A percentile compares a stretch with the other conserved stretches of the same genome.
Conservation (phyloP, 2,797 vertebrate species). For the Pagetopsis macropterus region DNA sequence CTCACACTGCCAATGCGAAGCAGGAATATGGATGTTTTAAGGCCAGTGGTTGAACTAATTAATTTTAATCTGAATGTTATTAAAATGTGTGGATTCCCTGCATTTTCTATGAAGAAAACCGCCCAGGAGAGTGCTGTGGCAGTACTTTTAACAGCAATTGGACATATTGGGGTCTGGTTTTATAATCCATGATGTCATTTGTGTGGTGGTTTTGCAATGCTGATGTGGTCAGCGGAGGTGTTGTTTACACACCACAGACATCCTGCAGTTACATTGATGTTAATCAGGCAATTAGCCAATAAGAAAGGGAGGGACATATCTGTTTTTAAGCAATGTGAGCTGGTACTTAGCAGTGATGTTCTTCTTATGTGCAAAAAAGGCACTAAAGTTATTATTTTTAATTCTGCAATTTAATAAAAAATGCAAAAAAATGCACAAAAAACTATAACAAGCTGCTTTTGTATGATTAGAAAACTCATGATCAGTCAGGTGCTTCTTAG, state of each 20-base stretch:
- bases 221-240: slow-evolving; percentile 41
- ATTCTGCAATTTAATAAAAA: not conserved
- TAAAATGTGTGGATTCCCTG: slow-evolving; percentile 79
- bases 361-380: slow-evolving; percentile 4
- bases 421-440: not conserved
- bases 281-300: not conserved
- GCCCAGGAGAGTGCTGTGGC: slow-evolving; percentile 59
- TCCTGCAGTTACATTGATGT: slow-evolving; percentile 5
- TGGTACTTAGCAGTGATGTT: not conserved
- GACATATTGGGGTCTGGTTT: slow-evolving; percentile 60
- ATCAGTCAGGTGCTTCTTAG: slow-evolving; percentile 27
- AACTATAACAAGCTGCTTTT: slow-evolving; percentile 9
- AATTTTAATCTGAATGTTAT: slow-evolving; percentile 83
- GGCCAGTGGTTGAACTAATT: slow-evolving; percentile 84
- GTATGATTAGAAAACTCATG: slow-evolving; percentile 18
- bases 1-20: slow-evolving; percentile 78
- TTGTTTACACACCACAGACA: slow-evolving; percentile 15
- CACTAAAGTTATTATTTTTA: not conserved
- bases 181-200: slow-evolving; percentile 48
- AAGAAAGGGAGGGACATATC: not conserved
- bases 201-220: slow-evolving; percentile 31
- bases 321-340: not conserved
- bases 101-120: slow-evolving; percentile 63
- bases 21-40: slow-evolving; percentile 81
- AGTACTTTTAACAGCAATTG: slow-evolving; percentile 64